Evolutionary conservation across 2,797 vertebrate species (phyloP), one percentile per base, ranked within the genome.

Genomic region (Schizothorax lantsangensis): DNA sequence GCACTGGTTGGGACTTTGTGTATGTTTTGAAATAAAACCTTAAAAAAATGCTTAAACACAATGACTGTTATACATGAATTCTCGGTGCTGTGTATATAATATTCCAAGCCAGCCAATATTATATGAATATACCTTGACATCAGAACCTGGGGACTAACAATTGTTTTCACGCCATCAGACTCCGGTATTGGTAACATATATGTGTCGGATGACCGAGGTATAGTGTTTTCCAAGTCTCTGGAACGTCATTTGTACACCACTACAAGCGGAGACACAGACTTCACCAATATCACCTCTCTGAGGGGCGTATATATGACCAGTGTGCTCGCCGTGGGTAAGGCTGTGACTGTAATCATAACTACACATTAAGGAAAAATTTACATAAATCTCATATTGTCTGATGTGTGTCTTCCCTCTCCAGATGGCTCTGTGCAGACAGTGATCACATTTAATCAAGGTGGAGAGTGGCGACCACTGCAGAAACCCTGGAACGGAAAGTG

Each of bases 361-460:
- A n/a, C 19, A 7, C 72, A 77, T 59, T 21, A 30, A 54, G 5
- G n/a, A n/a, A n/a, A n/a, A 57, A 30, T 12, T 26, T 26, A 2
- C 10, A 11, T 17, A 14, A 64, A 54, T n/a, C 30, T 81, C 17
- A 72, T 75, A n/a, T 83, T 23, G 23, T 9, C 47, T 72, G 47
- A 57, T 57, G 68, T 33, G 19, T 19, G 7, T 72, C 38, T 79
- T 72, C 5, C 30, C 15, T 47, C 33, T 72, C 45, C 93, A 99
- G 98, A 98, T 92, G 95, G 93, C 84, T 97, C 97, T 1, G 97
- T 98, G 92, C 96, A 97, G 92, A 96, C 97, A 0, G 96, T 98
- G 88, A 96, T 98, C 91, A 97, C 97, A 14, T 99, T 98, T 85
- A 97, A 99, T 92, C 97, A 97, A 79, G 98, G 98, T 59, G 98